These are phyloP conservation scores for Blastobasis adustella DNA, from an alignment of 2,888 invertebrate genomes.

Conservation along the genomic window DNA sequence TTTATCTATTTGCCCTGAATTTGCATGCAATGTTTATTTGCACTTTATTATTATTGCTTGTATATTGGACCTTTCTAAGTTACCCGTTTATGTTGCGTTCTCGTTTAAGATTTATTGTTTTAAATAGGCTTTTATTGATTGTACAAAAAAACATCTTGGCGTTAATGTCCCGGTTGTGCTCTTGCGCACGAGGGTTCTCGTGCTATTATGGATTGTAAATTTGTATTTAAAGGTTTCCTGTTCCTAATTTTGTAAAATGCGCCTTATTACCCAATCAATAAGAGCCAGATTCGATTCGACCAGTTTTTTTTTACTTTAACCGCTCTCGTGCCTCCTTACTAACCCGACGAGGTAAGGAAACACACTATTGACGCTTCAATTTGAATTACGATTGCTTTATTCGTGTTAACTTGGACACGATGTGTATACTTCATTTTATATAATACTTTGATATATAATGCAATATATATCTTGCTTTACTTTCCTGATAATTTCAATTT, in stretches of 20 bases:
- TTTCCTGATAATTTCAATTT: too few relatives aligned
- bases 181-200: too few relatives aligned
- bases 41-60: conserved; percentile 35
- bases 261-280: background rate
- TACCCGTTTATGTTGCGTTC: conserved; percentile 10
- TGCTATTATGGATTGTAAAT: too few relatives aligned
- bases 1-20: too few relatives aligned
- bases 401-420: background rate
- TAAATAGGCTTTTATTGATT: background rate
- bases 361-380: conserved; percentile 3
- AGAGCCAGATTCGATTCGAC: background rate
- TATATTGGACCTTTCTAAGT: conserved; percentile 59
- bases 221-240: too few relatives aligned
- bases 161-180: too few relatives aligned
- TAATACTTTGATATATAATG: too few relatives aligned
- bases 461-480: too few relatives aligned
- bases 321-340: conserved; percentile 23
- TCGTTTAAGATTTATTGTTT: conserved; percentile 1
- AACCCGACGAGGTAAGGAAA: conserved; percentile 23
- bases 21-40: conserved; percentile 31
- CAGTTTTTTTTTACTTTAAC: background rate
- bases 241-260: background rate
- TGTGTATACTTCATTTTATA: too few relatives aligned
- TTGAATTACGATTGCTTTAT: background rate
- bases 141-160: too few relatives aligned